Evolutionary conservation across 2,113 vertebrate genomes (phyloP), one percentile per base, ranked within the genome.

Genomic region (Xiphophorus hellerii): DNA sequence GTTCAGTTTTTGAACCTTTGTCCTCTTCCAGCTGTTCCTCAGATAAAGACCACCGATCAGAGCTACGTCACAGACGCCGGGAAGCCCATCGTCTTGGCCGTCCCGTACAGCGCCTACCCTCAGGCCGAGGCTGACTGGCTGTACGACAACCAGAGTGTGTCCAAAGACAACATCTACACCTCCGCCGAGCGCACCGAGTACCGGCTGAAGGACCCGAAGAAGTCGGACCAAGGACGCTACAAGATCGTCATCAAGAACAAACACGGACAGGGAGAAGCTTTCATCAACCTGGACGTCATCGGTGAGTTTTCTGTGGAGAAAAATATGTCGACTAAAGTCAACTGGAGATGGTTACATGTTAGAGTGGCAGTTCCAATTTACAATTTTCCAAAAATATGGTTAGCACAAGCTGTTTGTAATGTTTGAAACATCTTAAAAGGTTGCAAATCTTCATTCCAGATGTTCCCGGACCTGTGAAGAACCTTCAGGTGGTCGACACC

Each of bases 21-120:
- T n/a, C 29, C 14, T 73, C 64, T 30, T 83, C 22, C 82, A 99
- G 98, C 97, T 88, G 93, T 94, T 72, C 98, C 98, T 81, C 95
- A 94, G 93, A 97, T 99, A 80, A 99, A 97, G 93, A 97, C 96
- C 67, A 94, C 92, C 63, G 97, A 99, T 86, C 97, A 99, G 92
- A 96, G 91, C 78, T 96, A 98, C 30, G 94, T 97, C 67, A 98
- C 97, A 39, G 98, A 99, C 68, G 97, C 90, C 66, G 96, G 98
- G 71, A 97, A 98, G 83, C 96, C 97, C 81, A 93, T 99, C 73
- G 93, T 93, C 29, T 97, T 99, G 97, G 91, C 93, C 15, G 95
- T 98, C 37, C 97, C 98, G 3, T 99, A 96, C 84, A 96, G 96
- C 71, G 96, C 98, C 69, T 99, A 98, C 82, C 98, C 98, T 60